Evolutionary conservation across 2,888 invertebrate genomes (phyloP).

Genomic region (Leptothorax acervorum): DNA sequence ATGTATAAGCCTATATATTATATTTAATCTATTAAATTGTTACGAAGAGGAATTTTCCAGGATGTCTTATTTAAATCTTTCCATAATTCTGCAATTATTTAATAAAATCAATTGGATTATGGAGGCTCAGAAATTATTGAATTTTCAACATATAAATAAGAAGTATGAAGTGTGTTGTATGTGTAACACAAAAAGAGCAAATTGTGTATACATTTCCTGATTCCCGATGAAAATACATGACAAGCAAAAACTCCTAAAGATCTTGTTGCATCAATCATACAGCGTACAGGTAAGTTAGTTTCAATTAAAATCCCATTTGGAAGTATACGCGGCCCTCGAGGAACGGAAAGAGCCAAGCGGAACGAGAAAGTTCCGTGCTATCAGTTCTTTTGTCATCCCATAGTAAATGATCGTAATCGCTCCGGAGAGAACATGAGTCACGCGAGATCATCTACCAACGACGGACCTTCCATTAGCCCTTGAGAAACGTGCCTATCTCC

Average conservation of each 20-base stretch:
- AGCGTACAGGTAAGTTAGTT: not conserved
- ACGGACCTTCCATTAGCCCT: not conserved
- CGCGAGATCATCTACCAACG: not conserved
- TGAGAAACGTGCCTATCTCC: not conserved
- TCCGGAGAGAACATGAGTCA: not conserved
- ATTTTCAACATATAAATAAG: not conserved
- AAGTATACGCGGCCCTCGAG: not conserved
- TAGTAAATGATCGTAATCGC: not conserved
- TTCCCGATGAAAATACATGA: not conserved
- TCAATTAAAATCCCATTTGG: not conserved
- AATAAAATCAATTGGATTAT: too few species aligned
- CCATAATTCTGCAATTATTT: not conserved
- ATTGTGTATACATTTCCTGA: not conserved
- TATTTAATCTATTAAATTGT: not conserved
- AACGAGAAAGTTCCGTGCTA: not conserved
- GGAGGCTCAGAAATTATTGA: not conserved
- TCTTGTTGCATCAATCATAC: too few species aligned
- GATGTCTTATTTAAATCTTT: not conserved
- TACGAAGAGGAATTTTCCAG: conserved; percentile 1
- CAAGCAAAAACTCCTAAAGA: not conserved
- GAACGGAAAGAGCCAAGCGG: not conserved
- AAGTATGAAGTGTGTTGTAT: not conserved
- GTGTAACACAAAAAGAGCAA: not conserved
- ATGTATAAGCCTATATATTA: conserved; percentile 8
- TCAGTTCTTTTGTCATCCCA: not conserved